These are phyloP conservation scores for Lagopus muta DNA, from an alignment of 2,113 vertebrate genomes.

Conservation along the genomic window DNA sequence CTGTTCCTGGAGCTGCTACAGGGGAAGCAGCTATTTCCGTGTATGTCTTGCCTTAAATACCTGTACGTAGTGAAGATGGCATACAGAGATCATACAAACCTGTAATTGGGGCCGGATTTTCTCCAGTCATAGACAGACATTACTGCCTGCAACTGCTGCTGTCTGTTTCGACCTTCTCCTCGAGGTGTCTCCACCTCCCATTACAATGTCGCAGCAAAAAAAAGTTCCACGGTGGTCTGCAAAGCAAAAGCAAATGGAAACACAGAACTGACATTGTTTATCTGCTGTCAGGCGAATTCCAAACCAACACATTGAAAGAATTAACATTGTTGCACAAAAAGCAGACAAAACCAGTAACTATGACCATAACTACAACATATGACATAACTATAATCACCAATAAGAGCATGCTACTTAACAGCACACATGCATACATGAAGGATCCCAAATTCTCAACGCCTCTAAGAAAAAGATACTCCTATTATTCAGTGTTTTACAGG, in stretches of 20 bases:
- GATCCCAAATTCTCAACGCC: background rate
- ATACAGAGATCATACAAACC: background rate
- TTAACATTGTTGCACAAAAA: background rate
- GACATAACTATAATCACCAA: no score
- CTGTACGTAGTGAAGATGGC: background rate
- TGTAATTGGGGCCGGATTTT: background rate
- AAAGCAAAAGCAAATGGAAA: background rate
- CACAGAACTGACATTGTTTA: background rate
- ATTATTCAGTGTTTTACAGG: background rate
- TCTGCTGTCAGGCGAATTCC: background rate
- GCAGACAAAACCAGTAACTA: background rate
- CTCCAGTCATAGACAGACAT: background rate
- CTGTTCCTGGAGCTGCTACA: background rate
- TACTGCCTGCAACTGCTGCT: background rate
- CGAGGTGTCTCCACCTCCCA: constrained; percentile 36
- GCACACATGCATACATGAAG: background rate
- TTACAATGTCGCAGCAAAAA: background rate
- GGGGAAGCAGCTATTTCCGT: background rate
- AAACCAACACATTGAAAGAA: background rate
- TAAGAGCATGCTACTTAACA: background rate
- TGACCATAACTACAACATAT: no score
- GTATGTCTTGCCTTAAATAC: background rate
- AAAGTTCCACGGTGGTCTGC: background rate
- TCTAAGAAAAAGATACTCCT: background rate
- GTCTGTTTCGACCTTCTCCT: constrained; percentile 36